Evolutionary conservation across 1,140 invertebrate genomes (phyloP).

Genomic region (Microplitis demolitor): DNA sequence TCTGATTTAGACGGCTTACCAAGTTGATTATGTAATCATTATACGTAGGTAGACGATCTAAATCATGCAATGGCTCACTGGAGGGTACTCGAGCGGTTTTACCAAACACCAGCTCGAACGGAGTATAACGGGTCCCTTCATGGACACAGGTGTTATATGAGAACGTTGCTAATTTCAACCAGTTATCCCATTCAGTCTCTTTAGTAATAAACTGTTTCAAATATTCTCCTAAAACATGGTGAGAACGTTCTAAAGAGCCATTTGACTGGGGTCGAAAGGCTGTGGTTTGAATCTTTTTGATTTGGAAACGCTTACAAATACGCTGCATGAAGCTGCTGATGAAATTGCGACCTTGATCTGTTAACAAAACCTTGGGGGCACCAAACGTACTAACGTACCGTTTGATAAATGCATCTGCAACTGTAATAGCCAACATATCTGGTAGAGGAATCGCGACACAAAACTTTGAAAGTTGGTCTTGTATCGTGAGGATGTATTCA

Average conservation of each 20-base stretch:
- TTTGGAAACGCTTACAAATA: too few relatives aligned
- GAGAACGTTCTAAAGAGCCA: constrained; percentile 34
- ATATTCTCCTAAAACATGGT: constrained; percentile 35
- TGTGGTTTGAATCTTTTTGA: too few relatives aligned
- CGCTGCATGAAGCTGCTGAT: too few relatives aligned
- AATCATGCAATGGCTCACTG: neutral
- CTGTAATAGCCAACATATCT: too few relatives aligned
- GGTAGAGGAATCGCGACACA: too few relatives aligned
- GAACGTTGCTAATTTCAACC: neutral
- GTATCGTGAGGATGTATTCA: constrained; percentile 9
- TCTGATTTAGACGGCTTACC: neutral
- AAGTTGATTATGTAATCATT: neutral
- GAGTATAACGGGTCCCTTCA: constrained; percentile 1
- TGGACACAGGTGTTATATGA: neutral
- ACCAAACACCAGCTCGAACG: constrained; percentile 2
- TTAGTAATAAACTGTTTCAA: constrained; percentile 5
- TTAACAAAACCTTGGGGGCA: too few relatives aligned
- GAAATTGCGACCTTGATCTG: too few relatives aligned
- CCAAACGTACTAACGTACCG: too few relatives aligned
- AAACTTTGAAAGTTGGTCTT: constrained; percentile 4
- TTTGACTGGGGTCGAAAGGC: constrained; percentile 38
- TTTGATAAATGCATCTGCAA: too few relatives aligned
- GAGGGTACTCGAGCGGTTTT: neutral
- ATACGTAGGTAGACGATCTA: constrained; percentile 5
- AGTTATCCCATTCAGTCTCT: constrained; percentile 2